A percentile compares a stretch with the other conserved stretches of the same genome.
Evolutionary conservation across 2,888 invertebrate species (phyloP).

Genomic region (Quadroppia sp.): DNA sequence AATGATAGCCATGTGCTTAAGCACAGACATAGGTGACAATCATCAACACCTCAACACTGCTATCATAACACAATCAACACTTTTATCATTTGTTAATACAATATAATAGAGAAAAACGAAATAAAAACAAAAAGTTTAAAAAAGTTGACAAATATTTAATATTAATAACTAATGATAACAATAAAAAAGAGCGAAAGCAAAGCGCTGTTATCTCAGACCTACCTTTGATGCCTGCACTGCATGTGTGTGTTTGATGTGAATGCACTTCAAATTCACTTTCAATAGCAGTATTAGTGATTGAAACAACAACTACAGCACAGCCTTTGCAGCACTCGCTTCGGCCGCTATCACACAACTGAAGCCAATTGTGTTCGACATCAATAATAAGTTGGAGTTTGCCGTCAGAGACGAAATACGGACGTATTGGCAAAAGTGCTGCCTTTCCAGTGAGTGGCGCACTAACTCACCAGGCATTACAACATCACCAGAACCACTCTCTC

Average conservation of each 20-base stretch:
- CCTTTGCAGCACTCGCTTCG: conserved; percentile 29
- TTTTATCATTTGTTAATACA: background rate
- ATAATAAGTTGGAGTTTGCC: conserved; percentile 36
- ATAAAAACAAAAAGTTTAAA: background rate
- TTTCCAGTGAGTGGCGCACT: conserved; percentile 21
- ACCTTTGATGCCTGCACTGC: conserved; percentile 37
- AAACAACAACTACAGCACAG: conserved; percentile 21
- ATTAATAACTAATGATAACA: too few relatives aligned
- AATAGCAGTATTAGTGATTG: conserved; percentile 4
- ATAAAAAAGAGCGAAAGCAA: background rate
- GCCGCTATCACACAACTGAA: conserved; percentile 35
- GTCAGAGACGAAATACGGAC: conserved; percentile 31
- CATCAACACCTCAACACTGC: conserved; percentile 8
- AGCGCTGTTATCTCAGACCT: conserved; percentile 12
- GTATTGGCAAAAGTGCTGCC: conserved; percentile 35
- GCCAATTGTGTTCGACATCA: conserved; percentile 22
- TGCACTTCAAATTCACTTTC: conserved; percentile 26
- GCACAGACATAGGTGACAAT: conserved; percentile 8
- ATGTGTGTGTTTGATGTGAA: conserved; percentile 35
- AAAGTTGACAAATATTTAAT: conserved; percentile 6
- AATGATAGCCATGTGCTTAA: conserved; percentile 28
- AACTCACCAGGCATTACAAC: conserved; percentile 21
- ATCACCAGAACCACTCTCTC: background rate
- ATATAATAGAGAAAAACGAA: background rate
- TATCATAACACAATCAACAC: conserved; percentile 5